These are phyloP conservation scores for Myrmophylax atrothorax DNA, from an alignment of 2,113 vertebrate genomes.

Conservation along the genomic window DNA sequence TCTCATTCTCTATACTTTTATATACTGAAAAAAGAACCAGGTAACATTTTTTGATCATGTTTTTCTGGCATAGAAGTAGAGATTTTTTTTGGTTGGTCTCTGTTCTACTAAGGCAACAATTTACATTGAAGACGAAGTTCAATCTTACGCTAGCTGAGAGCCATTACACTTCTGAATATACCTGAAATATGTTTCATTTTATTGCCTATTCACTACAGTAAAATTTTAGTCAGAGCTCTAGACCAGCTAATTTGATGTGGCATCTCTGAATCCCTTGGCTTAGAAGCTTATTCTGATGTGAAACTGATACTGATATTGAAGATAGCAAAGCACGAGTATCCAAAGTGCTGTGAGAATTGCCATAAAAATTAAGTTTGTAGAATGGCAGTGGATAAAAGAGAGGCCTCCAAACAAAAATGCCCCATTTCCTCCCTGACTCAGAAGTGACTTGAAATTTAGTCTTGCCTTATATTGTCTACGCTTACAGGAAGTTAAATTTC, in stretches of 20 bases:
- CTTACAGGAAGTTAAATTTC: not conserved
- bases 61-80: not conserved
- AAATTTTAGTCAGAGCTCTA: not conserved
- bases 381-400: not conserved
- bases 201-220: not conserved
- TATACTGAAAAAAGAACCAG: not conserved
- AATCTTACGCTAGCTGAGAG: not conserved
- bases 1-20: not conserved
- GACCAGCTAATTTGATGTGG: not conserved
- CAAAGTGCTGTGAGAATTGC: not conserved
- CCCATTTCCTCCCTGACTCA: not conserved
- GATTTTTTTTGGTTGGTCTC: not conserved
- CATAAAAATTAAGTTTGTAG: not conserved
- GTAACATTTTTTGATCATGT: not conserved
- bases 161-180: not conserved
- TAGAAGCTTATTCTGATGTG: not conserved
- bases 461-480: not conserved
- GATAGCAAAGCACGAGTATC: not conserved
- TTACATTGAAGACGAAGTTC: not conserved
- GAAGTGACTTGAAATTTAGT: not conserved
- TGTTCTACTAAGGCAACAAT: not conserved
- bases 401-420: not conserved
- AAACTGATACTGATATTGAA: not conserved
- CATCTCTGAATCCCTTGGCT: not conserved
- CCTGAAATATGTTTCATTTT: not conserved